Conservation (phyloP, 2,888 invertebrate genomes). For the Tipula vernalis region DNA sequence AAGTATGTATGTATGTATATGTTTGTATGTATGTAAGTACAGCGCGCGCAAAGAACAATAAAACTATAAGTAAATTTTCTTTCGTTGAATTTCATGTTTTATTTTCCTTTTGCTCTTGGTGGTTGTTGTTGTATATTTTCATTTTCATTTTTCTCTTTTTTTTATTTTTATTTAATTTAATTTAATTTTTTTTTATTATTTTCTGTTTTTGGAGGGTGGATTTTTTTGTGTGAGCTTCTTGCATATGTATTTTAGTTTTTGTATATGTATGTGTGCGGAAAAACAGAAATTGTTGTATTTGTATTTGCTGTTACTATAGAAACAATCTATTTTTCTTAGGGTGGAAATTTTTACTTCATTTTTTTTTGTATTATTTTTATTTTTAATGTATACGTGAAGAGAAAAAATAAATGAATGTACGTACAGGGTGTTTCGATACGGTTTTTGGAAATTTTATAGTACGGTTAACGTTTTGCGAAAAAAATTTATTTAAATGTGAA, state of each 20-base stretch:
- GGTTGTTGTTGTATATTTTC: neutral
- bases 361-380: neutral
- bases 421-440: neutral
- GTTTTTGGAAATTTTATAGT: neutral
- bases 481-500: no score
- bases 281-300: slow-evolving; percentile 5
- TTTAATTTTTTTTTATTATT: neutral
- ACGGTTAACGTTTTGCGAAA: no score
- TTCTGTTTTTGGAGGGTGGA: slow-evolving; percentile 7
- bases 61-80: neutral
- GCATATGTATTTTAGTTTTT: neutral
- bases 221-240: neutral
- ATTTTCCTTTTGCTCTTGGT: neutral
- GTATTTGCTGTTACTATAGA: slow-evolving; percentile 8
- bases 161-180: neutral
- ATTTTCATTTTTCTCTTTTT: neutral
- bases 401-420: neutral
- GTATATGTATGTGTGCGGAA: neutral
- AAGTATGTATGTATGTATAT: neutral
- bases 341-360: neutral
- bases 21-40: neutral
- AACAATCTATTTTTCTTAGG: slow-evolving; percentile 10
- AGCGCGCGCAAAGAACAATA: neutral
- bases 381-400: slow-evolving; percentile 5
- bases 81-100: neutral